Evolutionary conservation across 1,140 invertebrate genomes (phyloP), one percentile per base, ranked within the genome.

Genomic region (Drosophila navojoa): DNA sequence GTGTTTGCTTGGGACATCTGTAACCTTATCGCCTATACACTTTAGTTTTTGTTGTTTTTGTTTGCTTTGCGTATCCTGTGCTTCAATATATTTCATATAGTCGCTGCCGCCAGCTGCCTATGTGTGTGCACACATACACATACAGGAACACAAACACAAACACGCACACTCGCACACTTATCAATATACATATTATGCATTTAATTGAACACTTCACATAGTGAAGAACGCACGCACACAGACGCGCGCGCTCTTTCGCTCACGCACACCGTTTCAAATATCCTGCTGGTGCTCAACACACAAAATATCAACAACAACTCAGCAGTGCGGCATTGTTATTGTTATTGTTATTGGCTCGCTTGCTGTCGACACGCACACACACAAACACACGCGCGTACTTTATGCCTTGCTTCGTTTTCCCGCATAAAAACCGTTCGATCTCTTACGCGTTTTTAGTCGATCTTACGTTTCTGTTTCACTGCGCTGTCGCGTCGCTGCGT

Each of bases 1-100:
- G 52, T 84, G 72, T 87, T 50, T 76, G 71, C 62, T 77, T 82
- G 82, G 84, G 84, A 77, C 84, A 87, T 87, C 84, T 89, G 84
- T 80, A 89, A 89, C 84, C 85, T 89, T 84, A 89, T 89, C 84
- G 78, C 79, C 27, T 54, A 70, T 72, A 79, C 62, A 68, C 58
- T 79, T 71, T 58, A 79, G 68, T 76, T 69, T 68, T 32, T 68
- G 68, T 73, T 74, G 71, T 81, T 81, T 75, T 77, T 70, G 75
- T 78, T 77, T 76, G 79, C 66, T 52, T 66, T 75, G 60, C 73
- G 55, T 75, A 78, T 69, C 60, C 72, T 77, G 35, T 38, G 76
- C 72, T 71, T 79, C 78, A 71, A 67, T 82, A 67, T 79, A 79
- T 82, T 82, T 81, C 71, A 81, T 80, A 71, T 80, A 71, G 62